Evolutionary conservation across 2,113 vertebrate genomes (phyloP).

Genomic region (Acrocephalus arundinaceus): DNA sequence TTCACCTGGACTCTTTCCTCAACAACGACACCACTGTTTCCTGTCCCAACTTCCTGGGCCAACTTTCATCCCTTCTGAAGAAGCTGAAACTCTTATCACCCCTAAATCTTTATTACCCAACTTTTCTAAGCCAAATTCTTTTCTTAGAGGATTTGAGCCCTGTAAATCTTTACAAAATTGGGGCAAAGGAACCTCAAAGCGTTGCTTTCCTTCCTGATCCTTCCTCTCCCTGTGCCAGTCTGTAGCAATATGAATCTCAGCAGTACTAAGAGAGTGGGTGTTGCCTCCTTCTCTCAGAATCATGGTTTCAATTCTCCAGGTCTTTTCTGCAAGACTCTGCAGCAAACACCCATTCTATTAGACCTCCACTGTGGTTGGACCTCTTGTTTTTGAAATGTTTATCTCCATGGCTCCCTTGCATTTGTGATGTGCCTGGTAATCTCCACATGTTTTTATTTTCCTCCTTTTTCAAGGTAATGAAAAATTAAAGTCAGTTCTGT

Average conservation of each 20-base stretch:
- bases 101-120: background rate
- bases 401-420: background rate
- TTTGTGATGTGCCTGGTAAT: background rate
- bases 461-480: background rate
- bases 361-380: background rate
- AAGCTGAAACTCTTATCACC: background rate
- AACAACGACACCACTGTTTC: rapidly evolving
- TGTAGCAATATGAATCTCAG: background rate
- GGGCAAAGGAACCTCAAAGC: background rate
- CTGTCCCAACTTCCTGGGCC: background rate
- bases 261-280: background rate
- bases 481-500: background rate
- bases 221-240: background rate
- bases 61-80: background rate
- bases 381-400: background rate
- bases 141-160: background rate
- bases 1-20: background rate
- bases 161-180: background rate
- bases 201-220: background rate
- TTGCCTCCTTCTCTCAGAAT: background rate
- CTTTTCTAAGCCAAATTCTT: background rate
- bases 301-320: rapidly evolving
- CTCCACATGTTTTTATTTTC: background rate
- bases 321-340: background rate
- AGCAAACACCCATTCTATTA: background rate